phyloP scores from a whole-genome alignment of 2,888 invertebrate species.

The Drosophila parthenogenetica region DNA sequence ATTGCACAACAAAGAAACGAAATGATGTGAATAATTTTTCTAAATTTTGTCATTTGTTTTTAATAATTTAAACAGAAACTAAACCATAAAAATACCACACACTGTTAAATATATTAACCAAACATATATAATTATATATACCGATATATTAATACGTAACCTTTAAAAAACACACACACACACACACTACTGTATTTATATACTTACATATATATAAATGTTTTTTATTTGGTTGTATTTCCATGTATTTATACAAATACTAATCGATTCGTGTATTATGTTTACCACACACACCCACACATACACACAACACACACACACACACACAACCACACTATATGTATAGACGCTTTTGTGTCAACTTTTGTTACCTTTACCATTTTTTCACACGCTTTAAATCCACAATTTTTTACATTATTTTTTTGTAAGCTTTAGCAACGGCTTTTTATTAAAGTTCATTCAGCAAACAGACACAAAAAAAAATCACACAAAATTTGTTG shows the following conservation, averaged over 20 bases:
- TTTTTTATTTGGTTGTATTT: slow-evolving; percentile 33
- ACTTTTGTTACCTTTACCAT: not conserved
- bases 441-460: slow-evolving; percentile 24
- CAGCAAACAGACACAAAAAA: slow-evolving; percentile 11
- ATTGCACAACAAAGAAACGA: slow-evolving; percentile 56
- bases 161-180: not conserved
- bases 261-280: slow-evolving; percentile 82
- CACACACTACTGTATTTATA: slow-evolving; percentile 14
- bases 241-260: slow-evolving; percentile 58
- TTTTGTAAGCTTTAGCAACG: slow-evolving; percentile 37
- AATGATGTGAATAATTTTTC: slow-evolving; percentile 38
- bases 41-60: slow-evolving; percentile 55
- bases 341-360: slow-evolving; percentile 29
- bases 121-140: slow-evolving; percentile 40
- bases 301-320: slow-evolving; percentile 25
- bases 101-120: slow-evolving; percentile 26
- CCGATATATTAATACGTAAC: slow-evolving; percentile 31
- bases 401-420: slow-evolving; percentile 30
- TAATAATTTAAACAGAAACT: slow-evolving; percentile 29
- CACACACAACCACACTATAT: slow-evolving; percentile 20
- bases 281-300: slow-evolving; percentile 51
- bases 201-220: slow-evolving; percentile 34
- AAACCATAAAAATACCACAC: slow-evolving; percentile 16
- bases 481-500: slow-evolving; percentile 26
- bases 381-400: slow-evolving; percentile 41